Base-by-base conservation (phyloP, 1,140 invertebrate genomes). In the Heliconius melpomene region DNA sequence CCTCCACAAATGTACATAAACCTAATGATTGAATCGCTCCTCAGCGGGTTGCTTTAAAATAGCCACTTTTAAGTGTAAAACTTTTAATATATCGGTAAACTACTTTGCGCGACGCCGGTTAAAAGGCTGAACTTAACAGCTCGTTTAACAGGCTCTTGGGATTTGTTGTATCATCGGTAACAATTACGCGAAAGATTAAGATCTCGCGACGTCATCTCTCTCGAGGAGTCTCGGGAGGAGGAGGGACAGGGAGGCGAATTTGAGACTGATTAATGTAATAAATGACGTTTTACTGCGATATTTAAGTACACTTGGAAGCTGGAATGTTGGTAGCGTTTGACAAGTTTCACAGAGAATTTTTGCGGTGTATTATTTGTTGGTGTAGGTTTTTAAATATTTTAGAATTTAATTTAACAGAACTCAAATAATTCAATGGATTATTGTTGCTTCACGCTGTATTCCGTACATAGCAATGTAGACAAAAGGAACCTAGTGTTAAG, bases 151-250 rank as follows among this genome's bases (percentile, higher is more conserved):
- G 85, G 83, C 84, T 85, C 77, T 81, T 79, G 76, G 79, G 82
- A 84, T 84, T 83, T 85, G 79, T 85, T 85, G 89, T 89, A 85
- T 86, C 86, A 83, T 86, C 82, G 79, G 83, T 82, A 84, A 89
- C 88, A 89, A 93, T 92, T 91, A 90, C 82, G 81, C 81, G 77
- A 81, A 79, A 88, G 89, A 91, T 91, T 88, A 87, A 90, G 86
- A 91, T 88, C 84, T 83, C 80, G 88, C 87, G 60, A 83, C 80
- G 84, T 88, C 88, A 91, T 84, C 74, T 73, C 82, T 52, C 73
- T 83, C 85, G 83, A 66, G 23, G 84, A 83, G 79, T 81, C 73
- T 75, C 77, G 80, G 40, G 13, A 46, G 40, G 40, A 66, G 80
- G 74, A 77, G 80, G 71, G 78, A 29, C 3, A 5, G 40, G 16